Evolutionary conservation across 1,140 invertebrate genomes (phyloP).

Genomic region (Cherax quadricarinatus): DNA sequence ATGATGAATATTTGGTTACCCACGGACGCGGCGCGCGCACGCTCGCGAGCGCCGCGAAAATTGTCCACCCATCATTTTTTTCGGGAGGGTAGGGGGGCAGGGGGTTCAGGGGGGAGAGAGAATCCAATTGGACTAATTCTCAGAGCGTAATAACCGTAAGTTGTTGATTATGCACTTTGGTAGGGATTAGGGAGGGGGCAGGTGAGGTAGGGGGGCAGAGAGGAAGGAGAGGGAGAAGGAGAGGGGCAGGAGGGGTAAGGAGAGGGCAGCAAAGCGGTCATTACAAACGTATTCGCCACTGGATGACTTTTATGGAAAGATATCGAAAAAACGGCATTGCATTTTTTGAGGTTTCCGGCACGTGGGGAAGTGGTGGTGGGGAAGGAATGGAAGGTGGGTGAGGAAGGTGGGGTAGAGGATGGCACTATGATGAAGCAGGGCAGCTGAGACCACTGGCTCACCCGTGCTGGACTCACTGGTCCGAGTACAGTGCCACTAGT

Average conservation of each 20-base stretch:
- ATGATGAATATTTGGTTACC: slow-evolving; percentile 37
- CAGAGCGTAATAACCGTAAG: slow-evolving; percentile 55
- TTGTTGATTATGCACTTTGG: slow-evolving; percentile 48
- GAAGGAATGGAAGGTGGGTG: not conserved
- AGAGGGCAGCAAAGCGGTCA: not conserved
- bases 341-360: not conserved
- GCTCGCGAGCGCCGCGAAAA: slow-evolving; percentile 27
- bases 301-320: not conserved
- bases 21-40: not conserved
- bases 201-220: too few relatives aligned
- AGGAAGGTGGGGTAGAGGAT: not conserved
- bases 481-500: too few relatives aligned
- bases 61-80: slow-evolving; percentile 50
- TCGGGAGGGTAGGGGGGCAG: not conserved
- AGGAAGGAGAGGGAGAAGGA: too few relatives aligned
- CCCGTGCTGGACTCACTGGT: too few relatives aligned
- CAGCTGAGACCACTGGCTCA: too few relatives aligned
- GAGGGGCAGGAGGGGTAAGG: not conserved
- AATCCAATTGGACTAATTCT: slow-evolving; percentile 39
- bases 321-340: not conserved
- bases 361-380: not conserved
- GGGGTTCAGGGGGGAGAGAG: not conserved
- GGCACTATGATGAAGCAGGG: not conserved
- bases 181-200: slow-evolving; percentile 1
- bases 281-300: not conserved